Evolutionary conservation across 2,888 invertebrate species (phyloP).

Genomic region (Oxytorus armatus): DNA sequence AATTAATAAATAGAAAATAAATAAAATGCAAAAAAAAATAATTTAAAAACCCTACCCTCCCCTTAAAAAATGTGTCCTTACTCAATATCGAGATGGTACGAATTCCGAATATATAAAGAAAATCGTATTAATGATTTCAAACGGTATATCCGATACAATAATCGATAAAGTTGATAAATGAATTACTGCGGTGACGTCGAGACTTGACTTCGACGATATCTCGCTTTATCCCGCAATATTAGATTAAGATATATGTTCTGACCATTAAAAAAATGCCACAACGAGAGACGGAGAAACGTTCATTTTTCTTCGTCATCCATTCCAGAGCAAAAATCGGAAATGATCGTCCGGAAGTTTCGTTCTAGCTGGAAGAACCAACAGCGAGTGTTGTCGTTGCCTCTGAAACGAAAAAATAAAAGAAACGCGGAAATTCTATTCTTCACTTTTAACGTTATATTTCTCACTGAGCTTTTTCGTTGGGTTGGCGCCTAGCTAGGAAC

Average conservation of each 20-base stretch:
- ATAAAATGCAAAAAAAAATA: too few species aligned
- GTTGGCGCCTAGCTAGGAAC: constrained; percentile 11
- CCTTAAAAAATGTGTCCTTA: too few species aligned
- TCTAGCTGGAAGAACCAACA: constrained; percentile 18
- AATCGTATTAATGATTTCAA: too few species aligned
- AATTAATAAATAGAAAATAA: too few species aligned
- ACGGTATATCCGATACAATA: constrained; percentile 1
- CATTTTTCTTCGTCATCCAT: constrained; percentile 40
- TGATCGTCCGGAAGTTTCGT: constrained; percentile 45
- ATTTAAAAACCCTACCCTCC: too few species aligned
- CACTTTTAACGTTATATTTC: constrained; percentile 38
- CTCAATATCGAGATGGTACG: too few species aligned
- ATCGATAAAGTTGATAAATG: constrained; percentile 10
- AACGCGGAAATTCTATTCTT: constrained; percentile 54
- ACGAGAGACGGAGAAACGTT: background rate
- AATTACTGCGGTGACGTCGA: too few species aligned
- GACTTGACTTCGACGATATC: too few species aligned
- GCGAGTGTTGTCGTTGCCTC: constrained; percentile 10
- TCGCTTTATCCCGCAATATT: constrained; percentile 31
- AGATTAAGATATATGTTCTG: constrained; percentile 30
- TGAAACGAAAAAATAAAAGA: constrained; percentile 38
- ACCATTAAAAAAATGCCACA: constrained; percentile 16
- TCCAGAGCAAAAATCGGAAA: constrained; percentile 52
- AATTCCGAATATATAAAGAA: too few species aligned
- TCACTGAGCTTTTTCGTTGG: constrained; percentile 9